phyloP scores from a whole-genome alignment of 2,888 invertebrate species.

The Idaea dimidiata region DNA sequence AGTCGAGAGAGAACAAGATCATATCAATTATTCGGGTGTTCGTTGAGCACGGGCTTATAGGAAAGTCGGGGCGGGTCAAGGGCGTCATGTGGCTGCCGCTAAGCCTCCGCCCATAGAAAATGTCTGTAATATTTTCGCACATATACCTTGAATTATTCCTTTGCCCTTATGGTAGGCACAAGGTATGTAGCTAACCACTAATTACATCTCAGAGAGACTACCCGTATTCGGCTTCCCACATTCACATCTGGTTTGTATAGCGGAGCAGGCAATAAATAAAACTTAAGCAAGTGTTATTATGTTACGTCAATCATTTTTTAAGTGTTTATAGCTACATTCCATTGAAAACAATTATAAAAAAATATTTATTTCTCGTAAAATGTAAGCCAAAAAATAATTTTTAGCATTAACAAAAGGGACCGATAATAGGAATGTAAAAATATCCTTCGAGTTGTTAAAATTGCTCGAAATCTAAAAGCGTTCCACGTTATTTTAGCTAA shows the following conservation, averaged over 20 bases:
- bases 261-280: not conserved
- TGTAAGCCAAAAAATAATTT: not conserved
- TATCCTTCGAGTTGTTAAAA: not conserved
- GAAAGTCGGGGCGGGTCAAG: slow-evolving; percentile 56
- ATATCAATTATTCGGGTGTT: slow-evolving; percentile 27
- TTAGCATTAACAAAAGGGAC: not conserved
- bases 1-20: slow-evolving; percentile 24
- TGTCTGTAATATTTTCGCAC: slow-evolving; percentile 41
- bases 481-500: not conserved
- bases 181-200: slow-evolving; percentile 16
- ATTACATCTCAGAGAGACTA: slow-evolving; percentile 27
- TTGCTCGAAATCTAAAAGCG: not conserved
- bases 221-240: slow-evolving; percentile 24
- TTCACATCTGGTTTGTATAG: slow-evolving; percentile 13
- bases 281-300: not conserved
- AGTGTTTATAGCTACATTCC: not conserved
- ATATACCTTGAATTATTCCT: slow-evolving; percentile 45
- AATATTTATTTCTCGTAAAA: not conserved
- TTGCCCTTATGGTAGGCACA: slow-evolving; percentile 31
- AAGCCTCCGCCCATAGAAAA: slow-evolving; percentile 34
- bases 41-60: slow-evolving; percentile 37
- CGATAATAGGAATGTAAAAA: not conserved
- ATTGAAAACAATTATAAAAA: not conserved
- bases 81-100: slow-evolving; percentile 50
- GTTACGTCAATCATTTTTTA: not conserved